Base-by-base conservation (phyloP, 2,888 invertebrate species). In the Odontomyia ornata region DNA sequence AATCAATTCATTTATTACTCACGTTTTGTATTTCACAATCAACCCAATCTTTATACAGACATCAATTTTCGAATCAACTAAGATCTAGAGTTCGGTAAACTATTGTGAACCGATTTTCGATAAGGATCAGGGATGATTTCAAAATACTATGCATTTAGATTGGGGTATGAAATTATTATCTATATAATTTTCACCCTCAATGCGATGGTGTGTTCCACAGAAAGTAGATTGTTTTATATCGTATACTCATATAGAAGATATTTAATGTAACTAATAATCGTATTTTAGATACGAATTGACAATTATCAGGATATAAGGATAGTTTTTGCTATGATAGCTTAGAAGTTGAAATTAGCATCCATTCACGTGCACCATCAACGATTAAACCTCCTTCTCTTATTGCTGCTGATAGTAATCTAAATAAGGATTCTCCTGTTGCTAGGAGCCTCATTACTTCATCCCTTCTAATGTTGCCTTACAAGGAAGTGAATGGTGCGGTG, bases 101-200 rank as follows among this genome's bases (percentile, higher is more conserved):
- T 65, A 28, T 65, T 27, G 36, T 65, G 4, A 21, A 11, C 36
- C 36, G 27, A 46, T 69, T 69, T 69, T 15, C 23, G 69, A 69
- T 69, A 69, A 47, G 69, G 25, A 69, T 69, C 69, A 69, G 69
- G 69, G 69, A 69, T 43, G 3, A 64, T n/a, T n/a, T n/a, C n/a
- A 1, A 30, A 30, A 15, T 15, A 52, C 9, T 36, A 36, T 3
- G 9, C 36, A 9, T 36, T 36, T 36, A 36, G 3, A 36, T 3
- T 36, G 9, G 9, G 36, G 36, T 36, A 36, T 9, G 9, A 36
- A 9, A 36, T 5, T 36, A 36, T 36, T 36, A 36, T 36, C 5
- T 36, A 36, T 36, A 36, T 3, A 36, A 36, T 36, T 9, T 36
- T 36, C 36, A 36, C 36, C 36, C 36, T 36, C 36, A 36, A 36